Evolutionary conservation across 92 coral and sea anemone species (phyloP).

Genomic region (Porites divaricata): DNA sequence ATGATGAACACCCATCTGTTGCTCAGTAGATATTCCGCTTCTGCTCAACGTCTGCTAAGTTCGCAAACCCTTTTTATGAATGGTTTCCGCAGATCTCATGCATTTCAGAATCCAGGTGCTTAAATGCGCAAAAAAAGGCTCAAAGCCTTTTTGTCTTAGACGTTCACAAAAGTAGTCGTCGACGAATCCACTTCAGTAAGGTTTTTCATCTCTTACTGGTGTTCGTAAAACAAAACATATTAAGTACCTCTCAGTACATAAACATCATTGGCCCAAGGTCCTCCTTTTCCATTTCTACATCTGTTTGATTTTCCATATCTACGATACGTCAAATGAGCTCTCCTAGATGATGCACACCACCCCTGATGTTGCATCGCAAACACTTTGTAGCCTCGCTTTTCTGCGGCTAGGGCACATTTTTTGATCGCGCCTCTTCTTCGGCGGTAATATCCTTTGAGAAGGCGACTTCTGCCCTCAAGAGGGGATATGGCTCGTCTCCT

Average conservation of each 20-base stretch:
- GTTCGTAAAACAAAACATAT: no score
- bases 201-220: no score
- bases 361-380: constrained; percentile 66
- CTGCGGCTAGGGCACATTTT: constrained; percentile 47
- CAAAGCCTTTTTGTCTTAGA: no score
- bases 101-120: no score
- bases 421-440: constrained; percentile 10
- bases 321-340: constrained; percentile 61
- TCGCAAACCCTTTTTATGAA: no score
- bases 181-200: no score
- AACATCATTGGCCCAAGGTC: constrained; percentile 66
- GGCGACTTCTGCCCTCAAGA: constrained; percentile 45
- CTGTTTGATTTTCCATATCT: constrained; percentile 56
- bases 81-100: no score
- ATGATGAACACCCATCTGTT: no score
- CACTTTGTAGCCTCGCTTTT: constrained; percentile 35
- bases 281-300: constrained; percentile 68
- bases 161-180: no score
- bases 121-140: no score
- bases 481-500: constrained; percentile 47
- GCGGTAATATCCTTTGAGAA: constrained; percentile 29
- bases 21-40: no score
- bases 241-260: constrained; percentile 44
- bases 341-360: constrained; percentile 55
- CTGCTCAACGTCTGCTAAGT: no score